A percentile compares a stretch with the other conserved stretches of the same genome.
Conservation (phyloP, 2,888 invertebrate genomes). For the Malthinus flaveolus region DNA sequence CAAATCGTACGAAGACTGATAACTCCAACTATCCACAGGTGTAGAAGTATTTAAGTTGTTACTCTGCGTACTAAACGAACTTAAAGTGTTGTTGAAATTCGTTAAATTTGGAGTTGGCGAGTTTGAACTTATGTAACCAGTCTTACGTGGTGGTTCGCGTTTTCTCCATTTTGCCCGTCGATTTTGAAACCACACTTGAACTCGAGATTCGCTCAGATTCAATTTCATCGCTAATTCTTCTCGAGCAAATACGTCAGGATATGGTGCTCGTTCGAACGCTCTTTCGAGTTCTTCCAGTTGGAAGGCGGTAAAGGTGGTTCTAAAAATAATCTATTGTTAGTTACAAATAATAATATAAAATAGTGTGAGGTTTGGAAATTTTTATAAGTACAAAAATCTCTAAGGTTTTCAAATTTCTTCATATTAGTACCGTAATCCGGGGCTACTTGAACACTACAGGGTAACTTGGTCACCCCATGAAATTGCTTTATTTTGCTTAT, state of each 20-base stretch:
- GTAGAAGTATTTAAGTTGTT: constrained; percentile 48
- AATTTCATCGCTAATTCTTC: constrained; percentile 92
- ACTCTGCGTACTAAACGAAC: constrained; percentile 57
- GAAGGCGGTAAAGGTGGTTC: constrained; percentile 94
- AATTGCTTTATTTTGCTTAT: too few species aligned
- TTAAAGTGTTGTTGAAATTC: constrained; percentile 59
- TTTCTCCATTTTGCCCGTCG: constrained; percentile 93
- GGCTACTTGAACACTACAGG: too few species aligned
- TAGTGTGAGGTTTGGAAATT: too few species aligned
- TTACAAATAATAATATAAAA: background rate
- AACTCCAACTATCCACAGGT: constrained; percentile 78
- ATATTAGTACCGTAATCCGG: too few species aligned
- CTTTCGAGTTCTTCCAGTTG: constrained; percentile 92
- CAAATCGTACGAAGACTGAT: constrained; percentile 77
- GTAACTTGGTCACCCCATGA: too few species aligned
- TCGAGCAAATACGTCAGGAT: constrained; percentile 94
- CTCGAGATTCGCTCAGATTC: constrained; percentile 80
- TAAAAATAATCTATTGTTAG: constrained; percentile 51
- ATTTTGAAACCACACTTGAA: constrained; percentile 87
- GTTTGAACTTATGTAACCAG: constrained; percentile 74
- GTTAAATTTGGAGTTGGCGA: constrained; percentile 66
- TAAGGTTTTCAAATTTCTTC: too few species aligned
- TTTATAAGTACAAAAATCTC: too few species aligned
- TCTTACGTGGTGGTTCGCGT: constrained; percentile 89
- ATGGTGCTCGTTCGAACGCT: constrained; percentile 93